Base-by-base conservation (phyloP, 2,797 vertebrate species). In the Helicolenus hilgendorfi region DNA sequence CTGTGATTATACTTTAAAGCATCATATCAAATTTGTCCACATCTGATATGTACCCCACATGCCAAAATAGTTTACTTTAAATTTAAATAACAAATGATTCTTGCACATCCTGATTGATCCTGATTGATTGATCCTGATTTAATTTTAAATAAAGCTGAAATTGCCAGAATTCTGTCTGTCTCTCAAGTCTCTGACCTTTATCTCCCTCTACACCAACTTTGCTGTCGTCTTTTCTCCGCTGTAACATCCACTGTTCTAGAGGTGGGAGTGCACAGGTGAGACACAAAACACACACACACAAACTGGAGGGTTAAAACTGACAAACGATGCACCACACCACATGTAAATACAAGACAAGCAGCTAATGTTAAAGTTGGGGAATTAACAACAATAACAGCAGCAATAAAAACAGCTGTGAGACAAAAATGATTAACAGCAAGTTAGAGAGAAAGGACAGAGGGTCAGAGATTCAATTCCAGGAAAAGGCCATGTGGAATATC, bases 161-260 rank as follows among this genome's bases (percentile, higher is more conserved):
- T 56, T 45, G 49, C 6, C 69, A 79, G 26, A 77, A 68, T 22
- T 85, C 24, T 76, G 49, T 73, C 49, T 11, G 27, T 5, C 29
- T 83, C 38, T 72, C 11, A n/a, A 68, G 64, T 91, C 88, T 91
- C 96, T 94, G 86, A 97, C 97, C 97, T 97, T 97, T 92, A 67
- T 90, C 73, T 64, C 77, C 90, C 63, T 91, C 92, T 86, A 68
- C 84, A 81, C 80, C 94, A 71, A 84, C 81, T 79, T 56, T 90
- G 91, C 53, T 77, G 86, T 84, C 56, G 84, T 90, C 91, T 92
- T 94, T 96, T 89, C 96, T 96, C 81, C 94, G 88, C 79, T 92
- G 93, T 85, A 97, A 92, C 95, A 97, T 97, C 97, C 97, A 97
- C 87, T 97, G 95, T 76, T 97, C 97, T 98, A 95, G 75, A 90